Evolutionary conservation across 92 coral and sea anemone genomes (phyloP).

Genomic region (Pocillopora meandrina): DNA sequence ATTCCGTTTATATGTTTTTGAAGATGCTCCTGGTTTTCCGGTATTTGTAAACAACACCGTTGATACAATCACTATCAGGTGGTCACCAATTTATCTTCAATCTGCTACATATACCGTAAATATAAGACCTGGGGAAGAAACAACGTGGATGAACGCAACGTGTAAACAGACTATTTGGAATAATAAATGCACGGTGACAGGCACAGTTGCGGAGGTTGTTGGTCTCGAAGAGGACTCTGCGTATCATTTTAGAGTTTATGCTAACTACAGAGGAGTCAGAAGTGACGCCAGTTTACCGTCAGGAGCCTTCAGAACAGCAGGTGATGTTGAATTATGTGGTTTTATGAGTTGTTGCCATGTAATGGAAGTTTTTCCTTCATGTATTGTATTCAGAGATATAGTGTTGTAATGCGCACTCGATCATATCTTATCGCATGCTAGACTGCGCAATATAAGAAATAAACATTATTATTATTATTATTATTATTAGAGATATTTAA

Average conservation of each 20-base stretch:
- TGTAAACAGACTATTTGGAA: not conserved
- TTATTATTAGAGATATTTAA: too few species aligned
- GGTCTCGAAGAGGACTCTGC: not conserved
- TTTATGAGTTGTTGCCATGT: too few species aligned
- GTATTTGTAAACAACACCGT: not conserved
- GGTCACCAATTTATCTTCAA: not conserved
- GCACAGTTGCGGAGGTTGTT: not conserved
- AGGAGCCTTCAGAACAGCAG: not conserved
- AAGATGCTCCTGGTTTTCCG: not conserved
- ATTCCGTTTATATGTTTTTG: not conserved
- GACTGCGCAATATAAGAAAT: too few species aligned
- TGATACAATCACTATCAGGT: not conserved
- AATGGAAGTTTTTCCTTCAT: too few species aligned
- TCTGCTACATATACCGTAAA: not conserved
- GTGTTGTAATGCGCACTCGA: too few species aligned
- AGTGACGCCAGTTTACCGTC: not conserved
- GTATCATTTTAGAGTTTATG: not conserved
- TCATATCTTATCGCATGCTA: too few species aligned
- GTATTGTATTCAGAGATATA: too few species aligned
- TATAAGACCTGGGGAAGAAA: not conserved
- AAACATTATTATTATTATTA: too few species aligned
- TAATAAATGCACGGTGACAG: not conserved
- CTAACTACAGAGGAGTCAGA: not conserved
- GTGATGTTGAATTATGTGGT: not conserved
- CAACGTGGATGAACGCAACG: not conserved